A percentile compares a stretch with the other conserved stretches of the same genome.
Evolutionary conservation across 2,113 vertebrate genomes (phyloP).

Genomic region (Tretioscincus oriximinensis): DNA sequence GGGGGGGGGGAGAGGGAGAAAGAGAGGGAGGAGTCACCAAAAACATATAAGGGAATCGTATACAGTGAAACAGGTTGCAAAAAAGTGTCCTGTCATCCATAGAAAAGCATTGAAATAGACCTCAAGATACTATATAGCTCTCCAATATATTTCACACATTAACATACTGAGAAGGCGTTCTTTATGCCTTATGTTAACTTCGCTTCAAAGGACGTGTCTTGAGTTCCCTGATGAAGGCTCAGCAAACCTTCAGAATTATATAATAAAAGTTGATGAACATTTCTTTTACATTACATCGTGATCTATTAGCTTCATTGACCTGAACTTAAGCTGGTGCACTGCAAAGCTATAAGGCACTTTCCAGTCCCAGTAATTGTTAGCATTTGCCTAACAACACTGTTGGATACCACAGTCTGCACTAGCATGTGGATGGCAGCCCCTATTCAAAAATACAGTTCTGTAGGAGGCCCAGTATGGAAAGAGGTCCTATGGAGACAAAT

Average conservation of each 20-base stretch:
- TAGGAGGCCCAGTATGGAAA: neutral
- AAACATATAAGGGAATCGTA: constrained; percentile 34
- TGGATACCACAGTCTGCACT: too few relatives aligned
- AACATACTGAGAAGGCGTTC: neutral
- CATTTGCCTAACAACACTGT: neutral
- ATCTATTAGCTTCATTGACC: neutral
- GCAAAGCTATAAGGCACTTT: neutral
- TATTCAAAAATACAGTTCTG: too few relatives aligned
- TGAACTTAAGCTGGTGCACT: neutral
- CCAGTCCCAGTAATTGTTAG: too few relatives aligned
- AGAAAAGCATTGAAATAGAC: constrained; percentile 21
- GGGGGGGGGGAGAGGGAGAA: too few relatives aligned
- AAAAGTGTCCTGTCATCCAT: constrained; percentile 41
- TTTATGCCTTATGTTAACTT: neutral
- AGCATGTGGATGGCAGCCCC: too few relatives aligned
- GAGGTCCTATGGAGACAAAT: neutral
- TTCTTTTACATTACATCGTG: neutral
- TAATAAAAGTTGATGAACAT: neutral
- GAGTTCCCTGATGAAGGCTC: neutral
- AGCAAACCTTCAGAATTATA: neutral
- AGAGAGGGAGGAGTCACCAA: constrained; percentile 52
- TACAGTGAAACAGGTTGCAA: constrained; percentile 40
- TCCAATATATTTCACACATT: constrained; percentile 33
- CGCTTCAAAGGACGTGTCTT: neutral
- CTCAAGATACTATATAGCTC: constrained; percentile 43